Conservation (phyloP, 2,113 vertebrate genomes). For the Dissostichus mawsoni region DNA sequence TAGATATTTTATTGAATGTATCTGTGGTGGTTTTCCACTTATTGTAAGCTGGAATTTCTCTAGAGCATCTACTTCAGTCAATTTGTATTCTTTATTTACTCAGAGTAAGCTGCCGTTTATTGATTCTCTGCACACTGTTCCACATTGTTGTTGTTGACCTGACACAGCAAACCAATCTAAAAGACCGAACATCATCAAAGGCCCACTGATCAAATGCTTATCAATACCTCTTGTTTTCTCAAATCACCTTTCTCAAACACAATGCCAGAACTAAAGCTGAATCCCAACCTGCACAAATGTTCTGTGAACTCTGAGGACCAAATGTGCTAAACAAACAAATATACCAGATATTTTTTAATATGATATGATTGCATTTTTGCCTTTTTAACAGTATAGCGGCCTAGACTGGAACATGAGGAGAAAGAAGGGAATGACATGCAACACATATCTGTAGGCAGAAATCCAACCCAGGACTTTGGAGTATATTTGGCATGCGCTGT, state of each 20-base stretch:
- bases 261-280: not conserved
- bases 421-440: too few species aligned
- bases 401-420: too few species aligned
- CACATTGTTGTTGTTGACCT: not conserved
- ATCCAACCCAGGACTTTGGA: too few species aligned
- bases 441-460: too few species aligned
- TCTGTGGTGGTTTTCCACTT: not conserved
- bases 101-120: not conserved
- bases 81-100: not conserved
- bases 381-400: too few species aligned
- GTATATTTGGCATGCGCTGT: too few species aligned
- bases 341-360: too few species aligned
- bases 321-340: not conserved
- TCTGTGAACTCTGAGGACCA: not conserved
- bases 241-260: not conserved
- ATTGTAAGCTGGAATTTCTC: not conserved
- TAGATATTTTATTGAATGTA: not conserved
- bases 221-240: not conserved
- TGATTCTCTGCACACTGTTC: slow-evolving; percentile 6
- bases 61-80: not conserved
- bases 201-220: not conserved
- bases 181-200: not conserved
- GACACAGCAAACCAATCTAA: slow-evolving; percentile 3
- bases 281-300: not conserved
- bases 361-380: too few species aligned